phyloP scores from a whole-genome alignment of 1,140 invertebrate genomes.

The Pseudomyrmex pallidus region DNA sequence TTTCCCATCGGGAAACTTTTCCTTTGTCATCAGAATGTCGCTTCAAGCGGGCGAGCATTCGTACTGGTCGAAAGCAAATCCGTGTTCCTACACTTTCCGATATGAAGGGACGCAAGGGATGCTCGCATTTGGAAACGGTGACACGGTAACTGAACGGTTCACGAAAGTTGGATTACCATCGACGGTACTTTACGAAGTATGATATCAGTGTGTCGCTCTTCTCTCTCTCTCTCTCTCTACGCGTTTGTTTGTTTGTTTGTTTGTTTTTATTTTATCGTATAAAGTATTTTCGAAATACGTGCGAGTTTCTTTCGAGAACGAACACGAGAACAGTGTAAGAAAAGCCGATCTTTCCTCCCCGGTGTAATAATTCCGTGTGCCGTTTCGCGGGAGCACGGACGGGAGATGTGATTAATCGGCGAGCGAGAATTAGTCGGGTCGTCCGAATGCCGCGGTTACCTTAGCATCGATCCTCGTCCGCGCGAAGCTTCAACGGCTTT shows the following conservation, averaged over 20 bases:
- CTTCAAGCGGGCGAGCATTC: constrained; percentile 40
- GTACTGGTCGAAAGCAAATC: constrained; percentile 55
- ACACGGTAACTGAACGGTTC: constrained; percentile 38
- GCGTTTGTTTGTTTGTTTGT: no score
- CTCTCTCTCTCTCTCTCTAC: not conserved
- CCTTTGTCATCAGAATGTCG: constrained; percentile 52
- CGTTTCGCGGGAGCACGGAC: not conserved
- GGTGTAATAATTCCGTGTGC: constrained; percentile 25
- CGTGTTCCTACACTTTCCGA: constrained; percentile 56
- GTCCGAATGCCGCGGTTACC: constrained; percentile 53
- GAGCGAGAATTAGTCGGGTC: constrained; percentile 45
- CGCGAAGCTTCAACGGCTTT: constrained; percentile 59
- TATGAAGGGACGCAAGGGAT: constrained; percentile 43
- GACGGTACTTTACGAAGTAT: constrained; percentile 3
- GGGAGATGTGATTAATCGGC: constrained; percentile 50
- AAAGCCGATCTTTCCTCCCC: not conserved
- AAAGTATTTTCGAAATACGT: not conserved
- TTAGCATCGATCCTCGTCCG: constrained; percentile 59
- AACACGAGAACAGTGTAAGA: not conserved
- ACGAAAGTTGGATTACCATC: constrained; percentile 49
- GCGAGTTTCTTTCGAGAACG: not conserved
- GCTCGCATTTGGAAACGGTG: constrained; percentile 31
- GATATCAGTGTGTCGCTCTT: not conserved
- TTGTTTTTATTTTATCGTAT: not conserved
- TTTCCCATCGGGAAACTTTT: constrained; percentile 53